phyloP scores from a whole-genome alignment of 1,140 invertebrate genomes.

The Cephus cinctus region DNA sequence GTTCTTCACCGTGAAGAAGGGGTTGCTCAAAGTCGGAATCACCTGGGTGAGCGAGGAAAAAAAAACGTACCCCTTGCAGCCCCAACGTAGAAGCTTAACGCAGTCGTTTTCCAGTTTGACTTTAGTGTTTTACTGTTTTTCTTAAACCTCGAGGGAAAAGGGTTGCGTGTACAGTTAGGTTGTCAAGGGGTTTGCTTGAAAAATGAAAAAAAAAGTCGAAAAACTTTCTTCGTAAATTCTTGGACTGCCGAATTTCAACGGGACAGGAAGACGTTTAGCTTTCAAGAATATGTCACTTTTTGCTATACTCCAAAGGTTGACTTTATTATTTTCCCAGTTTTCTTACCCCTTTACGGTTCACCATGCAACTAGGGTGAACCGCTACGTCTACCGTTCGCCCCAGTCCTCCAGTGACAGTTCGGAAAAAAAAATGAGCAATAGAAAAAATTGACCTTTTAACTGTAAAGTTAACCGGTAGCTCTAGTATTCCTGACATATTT shows the following conservation, averaged over 20 bases:
- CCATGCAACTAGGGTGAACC: neutral
- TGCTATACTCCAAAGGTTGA: constrained; percentile 9
- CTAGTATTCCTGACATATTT: constrained; percentile 27
- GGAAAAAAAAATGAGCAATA: constrained; percentile 19
- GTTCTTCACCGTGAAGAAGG: constrained; percentile 31
- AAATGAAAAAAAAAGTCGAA: constrained; percentile 16
- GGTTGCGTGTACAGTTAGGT: constrained; percentile 30
- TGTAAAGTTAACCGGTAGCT: constrained; percentile 23
- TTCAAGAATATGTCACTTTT: too few relatives aligned
- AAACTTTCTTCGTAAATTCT: constrained; percentile 19
- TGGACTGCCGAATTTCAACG: too few relatives aligned
- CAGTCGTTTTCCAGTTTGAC: constrained; percentile 22
- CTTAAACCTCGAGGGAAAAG: constrained; percentile 21
- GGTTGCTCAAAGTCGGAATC: constrained; percentile 27
- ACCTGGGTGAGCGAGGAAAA: constrained; percentile 11
- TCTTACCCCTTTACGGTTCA: constrained; percentile 6
- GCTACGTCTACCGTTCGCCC: constrained; percentile 10
- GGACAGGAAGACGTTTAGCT: too few relatives aligned
- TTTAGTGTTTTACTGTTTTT: constrained; percentile 33
- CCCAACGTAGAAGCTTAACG: too few relatives aligned
- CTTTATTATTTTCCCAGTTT: constrained; percentile 15
- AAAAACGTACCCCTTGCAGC: constrained; percentile 13
- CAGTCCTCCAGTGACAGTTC: constrained; percentile 5
- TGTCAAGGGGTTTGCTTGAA: constrained; percentile 4
- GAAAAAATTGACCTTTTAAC: constrained; percentile 30